Evolutionary conservation across 2,797 vertebrate species (phyloP), one percentile per base, ranked within the genome.

Genomic region (Loriculus beryllinus): DNA sequence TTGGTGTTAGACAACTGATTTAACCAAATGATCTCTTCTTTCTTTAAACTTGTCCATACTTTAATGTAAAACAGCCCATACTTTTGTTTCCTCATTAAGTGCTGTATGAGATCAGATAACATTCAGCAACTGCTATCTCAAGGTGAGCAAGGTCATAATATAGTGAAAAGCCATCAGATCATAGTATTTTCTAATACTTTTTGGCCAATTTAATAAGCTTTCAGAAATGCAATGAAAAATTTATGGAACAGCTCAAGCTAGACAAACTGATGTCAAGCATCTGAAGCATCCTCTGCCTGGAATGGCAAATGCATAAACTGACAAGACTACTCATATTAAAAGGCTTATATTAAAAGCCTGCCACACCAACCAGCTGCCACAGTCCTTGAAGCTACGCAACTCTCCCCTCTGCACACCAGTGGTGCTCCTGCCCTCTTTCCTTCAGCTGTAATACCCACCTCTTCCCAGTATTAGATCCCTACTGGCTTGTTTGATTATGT

Each of bases 281-380:
- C 13, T 16, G 26, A 52, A 69, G 29, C 4, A 65, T 57, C 37
- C 43, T 82, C 42, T 49, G 12, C 9, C 43, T 67, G 28, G 57
- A 81, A 21, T 12, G 10, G 15, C 31, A 82, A 90, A 71, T 40
- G 13, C 5, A 60, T 31, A 67, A 86, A 29, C 25, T 81, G 19
- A 37, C 25, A 74, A 85, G 76, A 28, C 7, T 16, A 21, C 17
- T 48, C 8, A 4, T 39, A 54, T 28, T 33, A 39, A 70, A 77
- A 83, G 52, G n/a, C 22, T 56, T 20, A 56, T 33, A 22, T 33
- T n/a, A 56, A n/a, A n/a, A 71, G 14, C 11, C 51, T 48, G 6
- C 37, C 14, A 17, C 23, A 23, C 2, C 0, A 0, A 40, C 22
- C 21, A 56, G 23, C 39, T 52, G n/a, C 40, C 48, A 28, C 9